phyloP scores from a whole-genome alignment of 2,888 invertebrate genomes.

The Disparrhopalites patrizii region DNA sequence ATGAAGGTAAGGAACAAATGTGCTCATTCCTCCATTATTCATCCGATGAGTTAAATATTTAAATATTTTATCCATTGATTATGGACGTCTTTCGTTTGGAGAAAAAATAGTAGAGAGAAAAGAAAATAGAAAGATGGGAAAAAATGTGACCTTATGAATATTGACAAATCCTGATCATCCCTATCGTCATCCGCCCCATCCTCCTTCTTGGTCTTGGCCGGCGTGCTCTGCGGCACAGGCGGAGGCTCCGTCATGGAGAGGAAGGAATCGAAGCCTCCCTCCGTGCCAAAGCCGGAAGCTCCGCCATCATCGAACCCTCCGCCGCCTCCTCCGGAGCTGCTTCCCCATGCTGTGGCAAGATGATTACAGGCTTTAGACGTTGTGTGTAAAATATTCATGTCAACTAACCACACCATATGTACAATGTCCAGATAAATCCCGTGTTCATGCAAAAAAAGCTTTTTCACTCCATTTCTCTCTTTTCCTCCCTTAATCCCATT shows the following conservation, averaged over 20 bases:
- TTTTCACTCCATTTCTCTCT: too few species aligned
- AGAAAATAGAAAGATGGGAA: too few species aligned
- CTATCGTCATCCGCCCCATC: constrained; percentile 47
- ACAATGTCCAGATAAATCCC: too few species aligned
- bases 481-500: too few species aligned
- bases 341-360: constrained; percentile 55
- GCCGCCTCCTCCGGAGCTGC: constrained; percentile 61
- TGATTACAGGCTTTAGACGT: too few species aligned
- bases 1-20: too few species aligned
- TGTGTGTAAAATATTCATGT: too few species aligned
- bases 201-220: constrained; percentile 55
- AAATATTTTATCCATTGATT: too few species aligned
- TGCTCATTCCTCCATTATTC: too few species aligned
- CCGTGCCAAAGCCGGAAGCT: constrained; percentile 63
- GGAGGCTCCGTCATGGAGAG: constrained; percentile 73
- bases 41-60: too few species aligned
- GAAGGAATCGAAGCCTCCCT: constrained; percentile 56
- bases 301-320: constrained; percentile 55
- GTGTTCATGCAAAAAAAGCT: too few species aligned
- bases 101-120: not conserved
- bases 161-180: constrained; percentile 48
- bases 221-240: constrained; percentile 62
- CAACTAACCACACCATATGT: too few species aligned
- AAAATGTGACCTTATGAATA: constrained; percentile 51
- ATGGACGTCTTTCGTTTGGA: not conserved